phyloP scores from a whole-genome alignment of 1,140 invertebrate genomes.

The Lineus longissimus region DNA sequence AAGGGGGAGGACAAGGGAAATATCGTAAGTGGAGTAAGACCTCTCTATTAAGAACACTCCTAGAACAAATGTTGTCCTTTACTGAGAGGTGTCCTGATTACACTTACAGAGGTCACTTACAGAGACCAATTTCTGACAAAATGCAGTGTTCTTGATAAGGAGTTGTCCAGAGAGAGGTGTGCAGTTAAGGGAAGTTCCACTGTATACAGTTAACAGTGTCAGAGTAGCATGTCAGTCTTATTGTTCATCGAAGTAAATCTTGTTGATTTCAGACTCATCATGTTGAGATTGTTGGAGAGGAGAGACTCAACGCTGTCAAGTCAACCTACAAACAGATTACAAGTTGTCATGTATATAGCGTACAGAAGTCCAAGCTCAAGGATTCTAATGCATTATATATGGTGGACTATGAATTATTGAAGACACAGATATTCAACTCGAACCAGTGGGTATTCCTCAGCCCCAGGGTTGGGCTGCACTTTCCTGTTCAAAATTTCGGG shows the following conservation, averaged over 20 bases:
- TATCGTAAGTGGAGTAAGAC: slow-evolving; percentile 20
- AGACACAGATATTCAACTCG: slow-evolving; percentile 26
- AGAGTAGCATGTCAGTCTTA: no score
- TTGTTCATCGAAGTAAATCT: no score
- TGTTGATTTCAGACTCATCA: slow-evolving; percentile 28
- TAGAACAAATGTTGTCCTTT: no score
- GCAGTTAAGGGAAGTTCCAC: no score
- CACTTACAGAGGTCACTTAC: no score
- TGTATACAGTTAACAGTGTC: no score
- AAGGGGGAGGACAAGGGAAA: slow-evolving; percentile 21
- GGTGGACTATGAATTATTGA: slow-evolving; percentile 35
- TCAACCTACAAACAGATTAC: slow-evolving; percentile 26
- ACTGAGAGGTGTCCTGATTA: no score
- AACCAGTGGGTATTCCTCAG: slow-evolving; percentile 27
- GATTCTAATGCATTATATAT: slow-evolving; percentile 39
- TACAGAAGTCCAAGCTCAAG: slow-evolving; percentile 39
- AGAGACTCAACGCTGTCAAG: slow-evolving; percentile 27
- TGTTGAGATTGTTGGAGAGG: slow-evolving; percentile 37
- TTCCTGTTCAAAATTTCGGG: no score
- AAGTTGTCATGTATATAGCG: slow-evolving; percentile 45
- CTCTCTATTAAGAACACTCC: no score
- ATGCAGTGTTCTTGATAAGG: no score
- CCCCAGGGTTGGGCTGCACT: background rate
- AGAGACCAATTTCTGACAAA: no score
- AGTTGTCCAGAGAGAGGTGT: no score